Evolutionary conservation across 2,113 vertebrate species (phyloP), one percentile per base, ranked within the genome.

Genomic region (Cyanoliseus patagonus): DNA sequence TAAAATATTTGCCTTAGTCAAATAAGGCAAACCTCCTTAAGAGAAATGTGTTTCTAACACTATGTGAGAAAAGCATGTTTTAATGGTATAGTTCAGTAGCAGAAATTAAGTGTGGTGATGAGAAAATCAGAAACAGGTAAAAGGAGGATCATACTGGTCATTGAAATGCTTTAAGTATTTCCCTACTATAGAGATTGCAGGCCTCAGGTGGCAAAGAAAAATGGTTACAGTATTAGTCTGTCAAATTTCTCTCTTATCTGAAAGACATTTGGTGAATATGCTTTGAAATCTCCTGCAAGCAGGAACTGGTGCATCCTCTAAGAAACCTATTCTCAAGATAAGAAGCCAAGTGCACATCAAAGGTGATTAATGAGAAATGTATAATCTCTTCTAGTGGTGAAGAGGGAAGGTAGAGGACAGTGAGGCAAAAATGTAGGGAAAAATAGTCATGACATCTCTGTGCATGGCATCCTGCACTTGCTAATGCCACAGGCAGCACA

Each of bases 311-410:
- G 55, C 52, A 80, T 76, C 46, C 84, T 92, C 39, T 61, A 82
- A 94, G 79, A 96, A 97, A 86, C 52, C 49, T 70, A 13, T 92
- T 96, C 62, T 82, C 66, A n/a, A 89, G 88, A 97, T 96, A 96
- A 96, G 88, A 85, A 86, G 57, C 57, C 73, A 87, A 86, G 31
- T 31, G 53, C 64, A 80, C 35, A 73, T 96, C 88, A 80, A 80
- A 88, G 59, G 78, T 96, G 94, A 95, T 94, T 86, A 97, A 95
- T 5, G 39, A 90, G 55, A 80, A 89, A 88, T 27, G 28, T 46
- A 67, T 92, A 84, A 81, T 86, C 72, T 92, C 61, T 78, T 77
- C 24, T 22, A 74, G 30, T 42, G 49, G 27, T 46, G 49, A 70
- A 93, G 68, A 69, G 75, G 92, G 17, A 95, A 94, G 51, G 51